Evolutionary conservation across 2,888 invertebrate species (phyloP), one percentile per base, ranked within the genome.

Genomic region (Drosophila mercatorum): DNA sequence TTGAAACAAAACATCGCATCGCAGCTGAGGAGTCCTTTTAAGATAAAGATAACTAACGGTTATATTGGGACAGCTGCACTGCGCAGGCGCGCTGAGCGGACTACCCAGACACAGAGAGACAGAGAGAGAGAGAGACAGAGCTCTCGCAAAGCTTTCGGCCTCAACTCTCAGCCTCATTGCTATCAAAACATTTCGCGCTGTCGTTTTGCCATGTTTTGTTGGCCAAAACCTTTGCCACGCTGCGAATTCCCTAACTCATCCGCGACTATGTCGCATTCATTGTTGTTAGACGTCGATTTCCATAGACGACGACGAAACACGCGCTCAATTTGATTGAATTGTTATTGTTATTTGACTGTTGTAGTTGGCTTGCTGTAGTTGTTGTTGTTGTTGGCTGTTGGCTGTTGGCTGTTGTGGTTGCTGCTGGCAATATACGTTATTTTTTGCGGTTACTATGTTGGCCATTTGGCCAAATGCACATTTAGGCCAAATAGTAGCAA

Each of bases 311-410:
- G 17, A 72, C 22, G 22, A 22, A 22, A 68, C 64, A 69, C 69
- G 78, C 75, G 66, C 77, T 70, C 81, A 72, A 86, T 86, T 83
- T 81, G 87, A 83, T 86, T 83, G 83, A 83, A 83, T 81, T 86
- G 83, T 86, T 83, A 86, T 83, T 86, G 83, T 74, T 66, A 80
- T 70, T 83, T 59, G 78, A 66, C 73, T 73, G 71, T 75, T 69
- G 34, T 66, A 69, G 62, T 60, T 53, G 36, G 49, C 2, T 26
- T 38, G 22, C 67, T 61, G 62, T 49, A 56, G 26, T 11, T 49
- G 60, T 47, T 12, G 36, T 49, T 59, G 41, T 58, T 47, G 46
- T n/a, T 43, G 7, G 7, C 1, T 34, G 28, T 12, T 28, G 17
- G 17, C 17, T 17, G 22, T 22, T 22, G 49, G 79, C 79, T 26